These are phyloP conservation scores for Prosapia bicincta DNA, from an alignment of 2,888 invertebrate species.

Conservation along the genomic window DNA sequence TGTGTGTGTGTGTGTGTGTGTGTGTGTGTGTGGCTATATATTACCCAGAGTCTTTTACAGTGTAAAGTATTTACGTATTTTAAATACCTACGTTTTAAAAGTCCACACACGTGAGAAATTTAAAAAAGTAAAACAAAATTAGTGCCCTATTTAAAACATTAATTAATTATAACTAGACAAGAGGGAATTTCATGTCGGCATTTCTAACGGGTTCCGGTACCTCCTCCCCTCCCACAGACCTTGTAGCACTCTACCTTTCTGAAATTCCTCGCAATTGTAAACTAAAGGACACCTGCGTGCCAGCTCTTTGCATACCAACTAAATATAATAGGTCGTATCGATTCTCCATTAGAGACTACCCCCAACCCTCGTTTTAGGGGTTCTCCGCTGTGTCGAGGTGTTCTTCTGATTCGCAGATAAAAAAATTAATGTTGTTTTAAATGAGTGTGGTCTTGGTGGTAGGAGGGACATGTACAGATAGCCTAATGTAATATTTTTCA, in stretches of 20 bases:
- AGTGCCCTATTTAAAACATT: not conserved
- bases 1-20: too few relatives aligned
- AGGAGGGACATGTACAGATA: slow-evolving; percentile 7
- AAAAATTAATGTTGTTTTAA: slow-evolving; percentile 28
- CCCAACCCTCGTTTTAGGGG: not conserved
- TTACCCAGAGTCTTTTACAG: too few relatives aligned
- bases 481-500: slow-evolving; percentile 16
- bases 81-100: not conserved
- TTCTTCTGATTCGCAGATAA: slow-evolving; percentile 23
- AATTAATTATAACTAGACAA: not conserved
- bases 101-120: not conserved
- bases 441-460: slow-evolving; percentile 13
- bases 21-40: too few relatives aligned
- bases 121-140: not conserved
- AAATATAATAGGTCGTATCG: slow-evolving; percentile 20
- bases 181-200: not conserved
- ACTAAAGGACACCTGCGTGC: not conserved
- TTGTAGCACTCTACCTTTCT: not conserved
- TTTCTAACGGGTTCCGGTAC: not conserved
- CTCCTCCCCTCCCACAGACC: not conserved
- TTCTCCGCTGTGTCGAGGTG: slow-evolving; percentile 6
- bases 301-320: not conserved
- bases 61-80: not conserved
- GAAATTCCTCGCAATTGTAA: not conserved
- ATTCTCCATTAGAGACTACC: slow-evolving; percentile 20